Evolutionary conservation across 35 echinoderm and acorn worm species (phyloP), one percentile per base, ranked within the genome.

Genomic region (Amphiura filiformis): DNA sequence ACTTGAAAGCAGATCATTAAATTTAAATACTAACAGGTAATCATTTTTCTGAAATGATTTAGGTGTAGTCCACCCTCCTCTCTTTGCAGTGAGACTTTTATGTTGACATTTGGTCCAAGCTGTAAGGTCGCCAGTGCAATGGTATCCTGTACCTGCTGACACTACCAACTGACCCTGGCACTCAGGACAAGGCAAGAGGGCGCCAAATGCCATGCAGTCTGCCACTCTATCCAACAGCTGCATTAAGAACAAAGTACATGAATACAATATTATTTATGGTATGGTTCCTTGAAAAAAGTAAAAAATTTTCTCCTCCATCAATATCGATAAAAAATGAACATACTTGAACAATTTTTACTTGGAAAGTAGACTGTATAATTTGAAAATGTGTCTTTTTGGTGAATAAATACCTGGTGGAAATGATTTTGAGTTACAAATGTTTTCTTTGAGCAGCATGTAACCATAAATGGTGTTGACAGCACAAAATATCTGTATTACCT

Each of bases 161-260:
- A 91, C 39, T 22, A 92, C 87, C 5, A 94, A 76, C 76, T 99
- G 96, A 75, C 96, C 96, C 44, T 86, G 47, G 75, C 96, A 99
- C 56, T 92, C 96, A 0, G 70, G 57, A 80, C 96, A 99, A 31
- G 28, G 82, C 76, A 90, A 64, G 18, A 94, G 77, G 34, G 90
- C 90, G 38, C 96, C 96, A 85, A 99, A 99, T 31, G 93, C 77
- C 96, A 99, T 99, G 5, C 89, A 79, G 78, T 99, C 96, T 42
- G 88, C 87, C 14, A 92, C 90, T 57, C 87, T 61, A 34, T 93
- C 87, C 26, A 98, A 70, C 44, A 99, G 93, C 96, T 99, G 39
- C 36, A 14, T 34, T 41, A 28, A 87, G 7, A 40, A 57, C 15
- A 28, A 81, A n/a, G n/a, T n/a, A n/a, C n/a, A n/a, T n/a, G n/a